Evolutionary conservation across 2,888 invertebrate genomes (phyloP), one percentile per base, ranked within the genome.

Genomic region (Thereva unica): DNA sequence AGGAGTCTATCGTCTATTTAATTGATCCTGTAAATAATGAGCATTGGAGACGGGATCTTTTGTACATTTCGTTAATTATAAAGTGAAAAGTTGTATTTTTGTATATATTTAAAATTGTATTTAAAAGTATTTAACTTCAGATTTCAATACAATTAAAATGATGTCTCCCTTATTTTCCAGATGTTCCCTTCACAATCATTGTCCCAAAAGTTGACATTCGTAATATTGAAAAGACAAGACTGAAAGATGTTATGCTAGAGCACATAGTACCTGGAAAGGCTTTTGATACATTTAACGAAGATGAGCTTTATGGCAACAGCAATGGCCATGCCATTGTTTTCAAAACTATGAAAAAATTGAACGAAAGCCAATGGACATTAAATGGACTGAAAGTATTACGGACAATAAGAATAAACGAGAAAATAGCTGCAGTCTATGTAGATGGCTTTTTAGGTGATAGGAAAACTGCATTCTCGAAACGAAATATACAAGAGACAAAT

Each of bases 171-270:
- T 10, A 23, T 45, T 3, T 64, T 82, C 81, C 82, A 86, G 86
- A 85, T 75, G 83, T 84, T 70, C 84, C 85, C 8, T 86, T 84
- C 74, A 86, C 86, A 75, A 83, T 86, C 74, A 81, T 86, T 75
- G 84, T 85, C 63, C 86, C 86, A 9, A 80, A 81, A 71, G 80
- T 82, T 72, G 84, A 84, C 71, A 79, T 82, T 59, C 79, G 82
- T 68, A 81, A 80, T 68, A 80, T 82, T 71, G 83, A 83, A 69
- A 80, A 78, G 53, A 84, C 84, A 67, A 80, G 83, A 50, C 81
- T 86, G 69, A 85, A 85, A 76, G 83, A 84, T 74, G 80, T 86
- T 69, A 80, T 86, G 71, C 76, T 86, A 72, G 85, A 86, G 74
- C 86, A 87, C 76, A 81, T 86, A 73, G 83, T 86, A 69, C 82